Evolutionary conservation across 2,888 invertebrate genomes (phyloP).

Genomic region (Drosophila sordidapex): DNA sequence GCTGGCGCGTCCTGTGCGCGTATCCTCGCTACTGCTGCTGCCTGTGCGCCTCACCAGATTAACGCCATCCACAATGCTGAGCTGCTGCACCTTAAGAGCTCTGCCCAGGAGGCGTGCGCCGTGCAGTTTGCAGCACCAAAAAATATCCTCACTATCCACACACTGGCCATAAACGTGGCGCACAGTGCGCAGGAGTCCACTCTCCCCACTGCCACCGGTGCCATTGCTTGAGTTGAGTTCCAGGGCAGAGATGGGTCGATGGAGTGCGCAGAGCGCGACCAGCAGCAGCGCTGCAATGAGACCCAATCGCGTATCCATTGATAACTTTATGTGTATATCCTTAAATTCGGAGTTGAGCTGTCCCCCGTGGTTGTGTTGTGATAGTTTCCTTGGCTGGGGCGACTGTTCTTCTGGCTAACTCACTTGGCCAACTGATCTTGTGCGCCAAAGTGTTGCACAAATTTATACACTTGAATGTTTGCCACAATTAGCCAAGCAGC

Average conservation of each 20-base stretch:
- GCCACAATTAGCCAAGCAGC: conserved; percentile 78
- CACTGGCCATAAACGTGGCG: conserved; percentile 86
- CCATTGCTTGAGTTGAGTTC: conserved; percentile 24
- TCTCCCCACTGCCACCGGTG: conserved; percentile 57
- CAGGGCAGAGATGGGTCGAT: conserved; percentile 36
- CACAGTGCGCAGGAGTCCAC: conserved; percentile 80
- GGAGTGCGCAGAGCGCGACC: conserved; percentile 38
- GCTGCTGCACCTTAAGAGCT: conserved; percentile 87
- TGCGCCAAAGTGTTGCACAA: conserved; percentile 67
- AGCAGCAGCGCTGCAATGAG: conserved; percentile 62
- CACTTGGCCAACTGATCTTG: conserved; percentile 82
- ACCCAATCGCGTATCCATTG: conserved; percentile 74
- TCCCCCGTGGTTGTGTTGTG: neutral
- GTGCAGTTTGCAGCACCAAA: conserved; percentile 90
- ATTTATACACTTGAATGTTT: conserved; percentile 80
- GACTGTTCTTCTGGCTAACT: conserved; percentile 48
- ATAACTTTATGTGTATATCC: conserved; percentile 27
- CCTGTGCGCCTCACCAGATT: conserved; percentile 85
- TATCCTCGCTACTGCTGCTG: conserved; percentile 57
- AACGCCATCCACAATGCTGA: conserved; percentile 88
- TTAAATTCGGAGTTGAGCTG: conserved; percentile 20
- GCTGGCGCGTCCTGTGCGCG: conserved; percentile 81
- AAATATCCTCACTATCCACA: conserved; percentile 87
- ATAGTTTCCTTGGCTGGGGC: neutral
- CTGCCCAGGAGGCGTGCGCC: conserved; percentile 88